phyloP scores from a whole-genome alignment of 35 echinoderm and acorn worm genomes.

The Hemicentrotus pulcherrimus region DNA sequence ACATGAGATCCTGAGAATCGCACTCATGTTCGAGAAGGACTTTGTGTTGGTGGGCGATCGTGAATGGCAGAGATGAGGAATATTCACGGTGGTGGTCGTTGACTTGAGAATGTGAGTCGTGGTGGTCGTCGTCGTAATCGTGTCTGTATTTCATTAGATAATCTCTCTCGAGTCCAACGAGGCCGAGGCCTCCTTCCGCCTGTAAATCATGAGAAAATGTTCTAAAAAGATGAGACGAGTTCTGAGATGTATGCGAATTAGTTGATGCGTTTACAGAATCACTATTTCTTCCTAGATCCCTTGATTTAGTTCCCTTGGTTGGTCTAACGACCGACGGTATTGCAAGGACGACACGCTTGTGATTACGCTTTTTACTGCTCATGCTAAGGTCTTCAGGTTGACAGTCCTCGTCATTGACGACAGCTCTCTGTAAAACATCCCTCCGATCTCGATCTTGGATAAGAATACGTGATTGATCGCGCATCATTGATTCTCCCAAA shows the following conservation, averaged over 20 bases:
- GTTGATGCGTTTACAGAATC: conserved; percentile 2
- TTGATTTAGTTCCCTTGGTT: neutral
- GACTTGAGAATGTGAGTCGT: neutral
- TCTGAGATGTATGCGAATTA: neutral
- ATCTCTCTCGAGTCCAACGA: conserved; percentile 19
- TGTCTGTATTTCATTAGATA: neutral
- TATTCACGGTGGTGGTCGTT: neutral
- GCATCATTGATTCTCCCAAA: neutral
- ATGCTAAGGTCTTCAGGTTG: conserved; percentile 32
- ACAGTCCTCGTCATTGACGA: neutral
- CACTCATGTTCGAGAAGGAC: neutral
- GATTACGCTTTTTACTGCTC: conserved; percentile 10
- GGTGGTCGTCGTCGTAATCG: conserved; percentile 31
- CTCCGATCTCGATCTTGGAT: neutral
- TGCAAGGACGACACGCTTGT: conserved; percentile 16
- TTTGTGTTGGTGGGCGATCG: conserved; percentile 15
- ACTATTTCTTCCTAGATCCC: neutral
- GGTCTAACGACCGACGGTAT: conserved; percentile 16
- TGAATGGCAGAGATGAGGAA: neutral
- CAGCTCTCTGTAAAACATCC: neutral
- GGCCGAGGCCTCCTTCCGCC: neutral
- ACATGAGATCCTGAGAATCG: neutral
- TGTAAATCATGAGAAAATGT: neutral
- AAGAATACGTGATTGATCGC: neutral
- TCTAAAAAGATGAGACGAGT: neutral